Conservation (phyloP, 1,140 invertebrate genomes). For the Drosophila carrolli region DNA sequence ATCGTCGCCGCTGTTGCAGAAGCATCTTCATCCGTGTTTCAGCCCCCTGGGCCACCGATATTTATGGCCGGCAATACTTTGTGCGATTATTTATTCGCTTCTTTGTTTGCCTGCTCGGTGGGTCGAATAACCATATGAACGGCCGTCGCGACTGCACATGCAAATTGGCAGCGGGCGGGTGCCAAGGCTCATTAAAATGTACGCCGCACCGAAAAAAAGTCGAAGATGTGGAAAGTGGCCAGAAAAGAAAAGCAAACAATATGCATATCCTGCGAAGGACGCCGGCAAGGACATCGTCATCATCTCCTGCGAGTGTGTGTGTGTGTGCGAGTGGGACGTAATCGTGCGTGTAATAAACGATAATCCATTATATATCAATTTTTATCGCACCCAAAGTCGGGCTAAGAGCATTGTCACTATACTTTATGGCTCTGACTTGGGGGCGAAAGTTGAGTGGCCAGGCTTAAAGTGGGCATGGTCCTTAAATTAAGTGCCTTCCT, state of each 20-base stretch:
- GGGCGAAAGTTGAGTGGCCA: constrained; percentile 29
- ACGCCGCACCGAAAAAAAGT: constrained; percentile 16
- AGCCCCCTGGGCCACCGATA: constrained; percentile 54
- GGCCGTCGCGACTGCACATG: constrained; percentile 55
- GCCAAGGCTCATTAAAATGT: constrained; percentile 58
- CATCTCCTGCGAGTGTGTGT: not conserved
- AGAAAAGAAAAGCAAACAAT: constrained; percentile 42
- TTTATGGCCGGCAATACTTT: constrained; percentile 79
- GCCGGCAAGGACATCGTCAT: constrained; percentile 31
- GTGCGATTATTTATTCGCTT: constrained; percentile 75
- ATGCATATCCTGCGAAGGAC: constrained; percentile 38
- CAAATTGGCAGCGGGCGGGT: constrained; percentile 62
- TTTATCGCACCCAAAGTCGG: constrained; percentile 54
- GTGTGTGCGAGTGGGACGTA: constrained; percentile 20
- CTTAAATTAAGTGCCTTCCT: constrained; percentile 13
- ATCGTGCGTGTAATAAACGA: constrained; percentile 61
- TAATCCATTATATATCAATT: constrained; percentile 64
- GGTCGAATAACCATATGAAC: constrained; percentile 45
- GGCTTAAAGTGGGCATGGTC: constrained; percentile 24
- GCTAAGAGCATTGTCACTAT: constrained; percentile 34
- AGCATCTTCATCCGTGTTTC: constrained; percentile 36
- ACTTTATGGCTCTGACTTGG: constrained; percentile 28
- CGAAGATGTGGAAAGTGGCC: constrained; percentile 1
- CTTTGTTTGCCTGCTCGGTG: constrained; percentile 60
- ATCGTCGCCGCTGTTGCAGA: constrained; percentile 20